Percentiles rank a stretch among this genome's conserved stretches.
Evolutionary conservation across 2,888 invertebrate genomes (phyloP).

Genomic region (Lasioglossum lativentre): DNA sequence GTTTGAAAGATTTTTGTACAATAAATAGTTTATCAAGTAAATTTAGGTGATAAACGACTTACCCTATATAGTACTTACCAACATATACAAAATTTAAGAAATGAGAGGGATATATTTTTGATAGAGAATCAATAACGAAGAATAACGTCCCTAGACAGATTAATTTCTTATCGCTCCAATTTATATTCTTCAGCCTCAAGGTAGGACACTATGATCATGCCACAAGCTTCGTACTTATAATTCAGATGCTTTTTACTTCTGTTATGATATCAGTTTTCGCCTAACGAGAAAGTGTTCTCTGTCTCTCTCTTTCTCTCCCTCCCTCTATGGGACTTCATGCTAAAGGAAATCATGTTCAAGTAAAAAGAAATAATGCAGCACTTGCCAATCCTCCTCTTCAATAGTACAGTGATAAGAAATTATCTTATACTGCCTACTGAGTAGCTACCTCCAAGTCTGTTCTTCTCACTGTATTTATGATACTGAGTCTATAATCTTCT

Average conservation of each 20-base stretch:
- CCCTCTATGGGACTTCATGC: not conserved
- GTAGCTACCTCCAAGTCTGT: not conserved
- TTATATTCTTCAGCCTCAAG: conserved; percentile 4
- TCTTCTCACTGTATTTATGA: conserved; percentile 7
- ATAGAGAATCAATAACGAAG: conserved; percentile 52
- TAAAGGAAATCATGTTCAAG: not conserved
- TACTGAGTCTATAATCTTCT: not conserved
- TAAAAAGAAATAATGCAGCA: not conserved
- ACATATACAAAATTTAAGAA: conserved; percentile 48
- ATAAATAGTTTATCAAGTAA: not conserved
- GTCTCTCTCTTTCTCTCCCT: not conserved
- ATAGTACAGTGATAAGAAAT: conserved; percentile 7
- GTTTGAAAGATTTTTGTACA: not conserved
- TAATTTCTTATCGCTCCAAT: conserved; percentile 8
- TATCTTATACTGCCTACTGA: not conserved
- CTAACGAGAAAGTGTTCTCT: conserved; percentile 1
- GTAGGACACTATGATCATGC: not conserved
- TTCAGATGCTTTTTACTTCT: not conserved
- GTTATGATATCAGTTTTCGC: conserved; percentile 4
- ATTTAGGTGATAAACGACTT: not conserved
- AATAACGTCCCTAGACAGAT: conserved; percentile 35
- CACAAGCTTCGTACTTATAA: conserved; percentile 2
- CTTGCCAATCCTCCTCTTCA: not conserved
- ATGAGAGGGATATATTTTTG: conserved; percentile 63
- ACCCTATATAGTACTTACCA: conserved; percentile 26